Percentiles rank a stretch among this genome's conserved stretches.
These are phyloP conservation scores for Apostichopus californicus DNA, from an alignment of 35 echinoderm and acorn worm species.

Conservation along the genomic window DNA sequence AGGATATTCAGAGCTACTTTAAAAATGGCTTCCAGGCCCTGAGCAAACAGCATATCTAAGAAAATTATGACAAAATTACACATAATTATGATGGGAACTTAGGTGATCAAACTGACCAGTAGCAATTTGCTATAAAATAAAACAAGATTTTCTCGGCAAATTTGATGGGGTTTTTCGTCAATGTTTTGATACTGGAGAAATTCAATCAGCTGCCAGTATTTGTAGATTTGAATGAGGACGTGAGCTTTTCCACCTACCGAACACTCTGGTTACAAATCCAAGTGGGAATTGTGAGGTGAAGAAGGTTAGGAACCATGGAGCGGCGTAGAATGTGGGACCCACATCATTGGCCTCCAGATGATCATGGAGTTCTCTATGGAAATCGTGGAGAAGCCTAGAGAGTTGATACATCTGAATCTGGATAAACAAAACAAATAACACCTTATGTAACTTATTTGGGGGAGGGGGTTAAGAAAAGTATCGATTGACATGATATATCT, in stretches of 20 bases:
- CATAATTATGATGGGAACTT: background rate
- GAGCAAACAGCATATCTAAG: slow-evolving; percentile 90
- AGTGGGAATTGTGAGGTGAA: slow-evolving; percentile 98
- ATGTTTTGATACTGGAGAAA: no score
- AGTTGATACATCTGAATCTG: slow-evolving; percentile 99
- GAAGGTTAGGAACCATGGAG: slow-evolving; percentile 96
- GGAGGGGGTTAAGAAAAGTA: no score
- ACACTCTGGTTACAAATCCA: slow-evolving; percentile 93
- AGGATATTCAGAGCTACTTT: slow-evolving; percentile 92
- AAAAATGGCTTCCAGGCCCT: slow-evolving; percentile 94
- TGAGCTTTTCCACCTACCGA: slow-evolving; percentile 74
- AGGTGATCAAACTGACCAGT: no score
- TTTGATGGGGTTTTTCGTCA: no score
- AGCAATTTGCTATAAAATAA: no score
- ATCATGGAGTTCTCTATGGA: slow-evolving; percentile 80
- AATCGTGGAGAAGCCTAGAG: slow-evolving; percentile 91
- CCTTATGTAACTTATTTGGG: background rate
- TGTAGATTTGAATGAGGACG: no score
- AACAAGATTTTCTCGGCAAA: no score
- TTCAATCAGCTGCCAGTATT: no score
- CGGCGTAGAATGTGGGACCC: slow-evolving; percentile 88
- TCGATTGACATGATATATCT: no score
- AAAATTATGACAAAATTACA: background rate
- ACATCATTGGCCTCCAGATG: slow-evolving; percentile 96
- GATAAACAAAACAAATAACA: background rate